Evolutionary conservation across 2,888 invertebrate species (phyloP), one percentile per base, ranked within the genome.

Genomic region (Synanthedon formicaeformis): DNA sequence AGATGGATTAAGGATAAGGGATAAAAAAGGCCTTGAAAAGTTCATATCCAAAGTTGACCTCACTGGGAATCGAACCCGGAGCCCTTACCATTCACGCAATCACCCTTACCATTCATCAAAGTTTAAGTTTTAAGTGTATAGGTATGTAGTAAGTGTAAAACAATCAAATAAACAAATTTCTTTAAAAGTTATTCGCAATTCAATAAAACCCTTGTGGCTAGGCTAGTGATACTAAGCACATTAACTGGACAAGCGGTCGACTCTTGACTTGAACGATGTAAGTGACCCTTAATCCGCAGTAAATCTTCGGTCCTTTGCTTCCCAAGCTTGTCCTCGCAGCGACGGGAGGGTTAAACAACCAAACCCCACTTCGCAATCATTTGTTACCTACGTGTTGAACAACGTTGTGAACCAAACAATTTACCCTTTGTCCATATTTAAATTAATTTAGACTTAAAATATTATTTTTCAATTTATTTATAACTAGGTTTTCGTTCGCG

Each of bases 231-330:
- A 78, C 71, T 75, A 34, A 81, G 75, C 77, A 78, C 82, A 81
- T 81, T 73, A 71, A 69, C 67, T 71, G 75, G 75, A 76, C 77
- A 78, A 71, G 48, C 23, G 73, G 71, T 13, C 71, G 71, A 78
- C 81, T 83, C 75, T 75, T 78, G 78, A 80, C 79, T 81, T 78
- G 80, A 81, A 75, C 81, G 78, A 78, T 82, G 84, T 82, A 83
- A 78, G 79, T 86, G 82, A 80, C 84, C 86, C 81, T 73, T 79
- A 83, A 84, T 81, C 81, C 82, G 81, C 81, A 73, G 84, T 87
- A 86, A 86, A 86, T 87, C 86, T 85, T 84, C 73, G 65, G 67
- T 63, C 72, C 67, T 64, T 63, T 71, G 65, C 69, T 55, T 34
- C 58, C 61, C 63, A 57, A 56, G 55, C 58, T 56, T 49, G 54